phyloP scores from a whole-genome alignment of 35 echinoderm and acorn worm genomes.

The Strongylocentrotus purpuratus region DNA sequence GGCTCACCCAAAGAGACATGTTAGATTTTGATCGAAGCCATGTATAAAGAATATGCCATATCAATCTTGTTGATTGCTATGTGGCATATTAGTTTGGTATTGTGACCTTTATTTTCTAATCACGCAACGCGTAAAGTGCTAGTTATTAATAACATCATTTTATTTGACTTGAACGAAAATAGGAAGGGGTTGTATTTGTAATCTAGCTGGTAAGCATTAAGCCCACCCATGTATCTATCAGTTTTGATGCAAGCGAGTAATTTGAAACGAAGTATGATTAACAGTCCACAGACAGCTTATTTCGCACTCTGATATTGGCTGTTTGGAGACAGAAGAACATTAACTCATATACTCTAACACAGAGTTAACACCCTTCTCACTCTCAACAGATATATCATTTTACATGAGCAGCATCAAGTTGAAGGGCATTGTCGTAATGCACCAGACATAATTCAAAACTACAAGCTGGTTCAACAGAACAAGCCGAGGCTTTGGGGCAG shows the following conservation, averaged over 20 bases:
- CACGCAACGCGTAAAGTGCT: not conserved
- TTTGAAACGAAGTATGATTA: not conserved
- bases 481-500: not conserved
- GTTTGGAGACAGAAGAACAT: too few species aligned
- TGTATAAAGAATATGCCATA: not conserved
- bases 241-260: not conserved
- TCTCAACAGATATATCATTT: too few species aligned
- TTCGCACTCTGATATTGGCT: too few species aligned
- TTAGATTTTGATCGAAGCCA: constrained; percentile 3
- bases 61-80: not conserved
- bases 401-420: not conserved
- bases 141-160: not conserved
- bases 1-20: not conserved
- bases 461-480: not conserved
- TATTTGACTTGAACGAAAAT: not conserved
- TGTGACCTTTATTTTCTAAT: not conserved
- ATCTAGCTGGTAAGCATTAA: too few species aligned
- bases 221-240: not conserved
- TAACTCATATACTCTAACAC: too few species aligned
- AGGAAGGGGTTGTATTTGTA: not conserved
- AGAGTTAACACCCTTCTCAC: too few species aligned
- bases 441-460: not conserved
- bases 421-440: not conserved
- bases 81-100: not conserved
- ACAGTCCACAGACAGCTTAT: too few species aligned